Evolutionary conservation across 2,113 vertebrate genomes (phyloP).

Genomic region (Cyprinodon brontotheroides): DNA sequence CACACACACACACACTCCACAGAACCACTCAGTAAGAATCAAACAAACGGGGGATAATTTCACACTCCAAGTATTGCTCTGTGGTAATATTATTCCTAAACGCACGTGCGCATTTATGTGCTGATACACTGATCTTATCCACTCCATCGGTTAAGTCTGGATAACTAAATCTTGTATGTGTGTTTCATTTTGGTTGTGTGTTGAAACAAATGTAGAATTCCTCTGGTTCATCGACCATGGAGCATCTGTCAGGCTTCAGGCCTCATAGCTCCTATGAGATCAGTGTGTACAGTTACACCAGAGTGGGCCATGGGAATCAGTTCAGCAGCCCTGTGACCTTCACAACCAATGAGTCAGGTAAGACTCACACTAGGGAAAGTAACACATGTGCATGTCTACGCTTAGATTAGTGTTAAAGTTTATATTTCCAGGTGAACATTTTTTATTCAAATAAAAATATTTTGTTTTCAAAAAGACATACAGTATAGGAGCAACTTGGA

Average conservation of each 20-base stretch:
- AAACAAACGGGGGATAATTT: conserved; percentile 55
- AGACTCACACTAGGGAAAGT: conserved; percentile 7
- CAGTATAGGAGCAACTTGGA: not conserved
- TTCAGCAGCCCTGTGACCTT: conserved; percentile 89
- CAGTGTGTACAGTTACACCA: conserved; percentile 90
- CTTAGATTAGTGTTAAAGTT: not conserved
- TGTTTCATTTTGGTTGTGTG: conserved; percentile 22
- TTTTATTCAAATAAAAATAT: not conserved
- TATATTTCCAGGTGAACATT: not conserved
- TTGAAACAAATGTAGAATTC: conserved; percentile 82
- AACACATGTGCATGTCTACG: not conserved
- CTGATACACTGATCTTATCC: conserved; percentile 44
- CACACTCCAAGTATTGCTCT: conserved; percentile 54
- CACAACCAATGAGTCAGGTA: conserved; percentile 93
- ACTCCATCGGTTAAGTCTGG: conserved; percentile 26
- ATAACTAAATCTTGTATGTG: conserved; percentile 38
- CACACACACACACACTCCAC: conserved; percentile 38
- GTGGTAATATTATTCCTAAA: conserved; percentile 40
- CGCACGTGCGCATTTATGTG: conserved; percentile 16
- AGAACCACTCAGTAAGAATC: conserved; percentile 17
- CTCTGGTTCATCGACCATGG: conserved; percentile 83
- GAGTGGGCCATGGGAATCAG: conserved; percentile 91
- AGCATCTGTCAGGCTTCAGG: conserved; percentile 83
- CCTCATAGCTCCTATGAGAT: conserved; percentile 88
- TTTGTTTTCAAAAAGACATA: not conserved